Conservation (phyloP, 2,797 vertebrate species). For the Channallabes apus region DNA sequence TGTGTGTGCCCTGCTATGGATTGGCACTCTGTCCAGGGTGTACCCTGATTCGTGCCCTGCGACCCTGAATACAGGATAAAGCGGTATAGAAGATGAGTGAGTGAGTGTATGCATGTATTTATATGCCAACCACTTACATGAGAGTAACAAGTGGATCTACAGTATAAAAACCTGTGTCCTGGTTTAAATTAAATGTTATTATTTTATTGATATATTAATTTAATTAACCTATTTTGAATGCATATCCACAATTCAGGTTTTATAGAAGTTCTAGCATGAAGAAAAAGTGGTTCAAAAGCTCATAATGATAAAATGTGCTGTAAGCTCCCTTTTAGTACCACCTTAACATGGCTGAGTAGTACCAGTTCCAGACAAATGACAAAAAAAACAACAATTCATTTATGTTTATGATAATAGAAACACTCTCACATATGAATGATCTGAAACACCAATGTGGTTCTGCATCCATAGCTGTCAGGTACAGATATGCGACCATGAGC, state of each 20-base stretch:
- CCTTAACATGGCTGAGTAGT: background rate
- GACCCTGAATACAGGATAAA: no score
- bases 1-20: no score
- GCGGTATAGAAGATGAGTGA: no score
- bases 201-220: background rate
- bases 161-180: background rate
- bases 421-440: background rate
- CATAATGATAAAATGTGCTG: background rate
- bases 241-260: background rate
- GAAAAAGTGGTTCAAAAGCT: background rate
- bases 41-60: no score
- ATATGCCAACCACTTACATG: background rate
- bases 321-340: background rate
- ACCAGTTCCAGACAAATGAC: background rate
- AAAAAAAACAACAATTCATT: background rate
- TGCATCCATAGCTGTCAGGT: background rate
- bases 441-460: background rate
- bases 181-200: no score
- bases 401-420: background rate
- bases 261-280: background rate
- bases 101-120: background rate
- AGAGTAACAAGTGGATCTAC: background rate
- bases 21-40: no score
- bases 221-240: background rate
- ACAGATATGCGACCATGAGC: background rate